Conservation (phyloP, 2,888 invertebrate species). For the Drosophila suboccidentalis region DNA sequence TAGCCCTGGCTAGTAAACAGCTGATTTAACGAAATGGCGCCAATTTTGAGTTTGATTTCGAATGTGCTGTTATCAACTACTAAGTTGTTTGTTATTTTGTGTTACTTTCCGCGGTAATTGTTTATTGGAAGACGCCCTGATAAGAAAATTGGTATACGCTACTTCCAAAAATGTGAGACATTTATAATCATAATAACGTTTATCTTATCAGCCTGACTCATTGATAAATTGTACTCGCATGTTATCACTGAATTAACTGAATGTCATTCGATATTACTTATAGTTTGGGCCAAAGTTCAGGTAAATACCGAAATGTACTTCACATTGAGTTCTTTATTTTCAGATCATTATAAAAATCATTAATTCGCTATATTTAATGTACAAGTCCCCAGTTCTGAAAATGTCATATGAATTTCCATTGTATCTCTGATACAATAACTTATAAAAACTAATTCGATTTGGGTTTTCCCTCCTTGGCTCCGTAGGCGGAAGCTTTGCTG, state of each 20-base stretch:
- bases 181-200: conserved; percentile 18
- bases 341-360: conserved; percentile 19
- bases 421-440: conserved; percentile 4
- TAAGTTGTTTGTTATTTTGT: neutral
- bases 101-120: conserved; percentile 8
- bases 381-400: neutral
- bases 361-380: conserved; percentile 15
- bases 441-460: conserved; percentile 33
- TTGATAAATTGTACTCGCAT: conserved; percentile 12
- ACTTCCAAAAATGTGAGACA: conserved; percentile 21
- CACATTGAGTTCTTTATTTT: conserved; percentile 33
- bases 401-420: neutral
- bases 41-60: neutral
- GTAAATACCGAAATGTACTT: neutral
- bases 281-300: conserved; percentile 36
- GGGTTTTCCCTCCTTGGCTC: conserved; percentile 27
- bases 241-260: conserved; percentile 13
- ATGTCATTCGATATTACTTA: neutral
- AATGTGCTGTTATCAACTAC: neutral
- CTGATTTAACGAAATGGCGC: conserved; percentile 19
- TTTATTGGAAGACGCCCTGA: conserved; percentile 43
- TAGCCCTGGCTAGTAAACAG: conserved; percentile 32
- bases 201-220: conserved; percentile 51
- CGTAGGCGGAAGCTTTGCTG: conserved; percentile 60
- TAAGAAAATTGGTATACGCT: conserved; percentile 19